Conservation (phyloP, 2,888 invertebrate genomes). For the Conomelus anceps region DNA sequence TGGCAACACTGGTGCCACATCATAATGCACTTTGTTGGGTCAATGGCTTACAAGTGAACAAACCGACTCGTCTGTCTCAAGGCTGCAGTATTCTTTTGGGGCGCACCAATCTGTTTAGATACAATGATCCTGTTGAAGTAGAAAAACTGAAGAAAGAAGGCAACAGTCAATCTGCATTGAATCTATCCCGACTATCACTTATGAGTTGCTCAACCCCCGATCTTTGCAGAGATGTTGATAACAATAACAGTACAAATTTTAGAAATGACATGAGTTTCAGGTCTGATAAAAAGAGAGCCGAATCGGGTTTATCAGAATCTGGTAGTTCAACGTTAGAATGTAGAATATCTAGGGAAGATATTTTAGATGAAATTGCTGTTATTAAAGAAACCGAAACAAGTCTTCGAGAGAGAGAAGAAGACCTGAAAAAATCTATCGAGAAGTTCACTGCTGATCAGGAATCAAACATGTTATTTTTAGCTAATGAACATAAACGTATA, state of each 20-base stretch:
- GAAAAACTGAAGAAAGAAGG: slow-evolving; percentile 73
- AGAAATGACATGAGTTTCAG: background rate
- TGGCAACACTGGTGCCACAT: slow-evolving; percentile 66
- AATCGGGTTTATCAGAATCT: background rate
- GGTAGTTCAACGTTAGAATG: background rate
- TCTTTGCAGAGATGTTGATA: slow-evolving; percentile 41
- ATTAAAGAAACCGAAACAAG: background rate
- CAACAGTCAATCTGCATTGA: slow-evolving; percentile 56
- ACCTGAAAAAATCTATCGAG: background rate
- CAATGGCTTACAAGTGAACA: slow-evolving; percentile 70
- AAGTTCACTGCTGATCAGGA: background rate
- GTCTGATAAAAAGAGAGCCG: background rate
- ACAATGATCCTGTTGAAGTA: slow-evolving; percentile 84
- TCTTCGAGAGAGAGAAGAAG: background rate
- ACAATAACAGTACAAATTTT: background rate
- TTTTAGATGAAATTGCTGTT: background rate
- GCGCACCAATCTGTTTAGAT: slow-evolving; percentile 75
- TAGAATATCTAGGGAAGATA: background rate
- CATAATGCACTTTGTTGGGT: slow-evolving; percentile 73
- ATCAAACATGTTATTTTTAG: background rate
- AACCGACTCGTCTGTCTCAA: slow-evolving; percentile 71
- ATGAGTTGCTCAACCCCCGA: slow-evolving; percentile 77
- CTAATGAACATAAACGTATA: background rate
- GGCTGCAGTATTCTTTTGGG: slow-evolving; percentile 72
- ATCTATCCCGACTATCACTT: slow-evolving; percentile 73